phyloP scores from a whole-genome alignment of 2,888 invertebrate species.

The Gerris lacustris region DNA sequence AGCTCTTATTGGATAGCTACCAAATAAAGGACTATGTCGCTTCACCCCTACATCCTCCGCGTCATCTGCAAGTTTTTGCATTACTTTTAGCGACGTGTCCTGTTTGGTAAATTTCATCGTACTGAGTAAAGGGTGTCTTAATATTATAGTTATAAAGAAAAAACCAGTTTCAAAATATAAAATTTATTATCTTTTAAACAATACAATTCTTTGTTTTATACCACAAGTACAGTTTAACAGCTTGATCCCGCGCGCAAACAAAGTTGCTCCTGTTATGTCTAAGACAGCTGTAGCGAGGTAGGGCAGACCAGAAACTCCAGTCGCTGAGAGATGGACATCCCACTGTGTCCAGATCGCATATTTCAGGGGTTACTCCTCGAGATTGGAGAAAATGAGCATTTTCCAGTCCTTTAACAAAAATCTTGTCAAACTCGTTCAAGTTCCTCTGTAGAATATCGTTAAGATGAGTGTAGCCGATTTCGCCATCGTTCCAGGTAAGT shows the following conservation, averaged over 20 bases:
- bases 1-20: constrained; percentile 23
- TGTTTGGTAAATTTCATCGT: no score
- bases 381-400: neutral
- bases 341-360: neutral
- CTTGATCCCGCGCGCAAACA: neutral
- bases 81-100: no score
- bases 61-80: no score
- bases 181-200: no score
- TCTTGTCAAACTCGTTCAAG: neutral
- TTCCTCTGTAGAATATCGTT: neutral
- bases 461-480: neutral
- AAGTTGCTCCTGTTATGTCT: neutral
- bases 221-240: neutral
- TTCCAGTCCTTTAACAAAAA: neutral
- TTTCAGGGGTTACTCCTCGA: neutral
- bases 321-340: neutral
- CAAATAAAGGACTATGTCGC: constrained; percentile 11
- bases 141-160: no score
- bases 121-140: no score
- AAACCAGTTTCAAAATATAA: no score
- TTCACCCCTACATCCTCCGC: no score
- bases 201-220: no score
- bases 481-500: neutral
- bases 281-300: neutral
- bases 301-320: neutral